Evolutionary conservation across 2,113 vertebrate genomes (phyloP), one percentile per base, ranked within the genome.

Genomic region (Thalassoma bifasciatum): DNA sequence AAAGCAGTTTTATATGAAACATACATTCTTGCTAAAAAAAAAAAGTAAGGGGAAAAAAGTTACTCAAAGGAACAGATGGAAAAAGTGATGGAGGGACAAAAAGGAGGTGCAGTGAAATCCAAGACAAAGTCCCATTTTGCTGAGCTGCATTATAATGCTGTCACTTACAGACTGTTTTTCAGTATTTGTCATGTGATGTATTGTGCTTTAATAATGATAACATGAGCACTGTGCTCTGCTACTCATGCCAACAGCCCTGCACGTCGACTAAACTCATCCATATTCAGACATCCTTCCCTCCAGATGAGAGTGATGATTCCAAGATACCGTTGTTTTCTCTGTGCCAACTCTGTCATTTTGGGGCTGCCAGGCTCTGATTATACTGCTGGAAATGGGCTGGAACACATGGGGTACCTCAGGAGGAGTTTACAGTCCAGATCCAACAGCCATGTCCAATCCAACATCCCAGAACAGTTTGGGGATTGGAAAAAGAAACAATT

Each of bases 361-460:
- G 11, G 14, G 11, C 54, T 76, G 82, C 77, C 80, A 79, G 46
- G 51, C 13, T 60, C 68, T 72, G 52, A 83, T 52, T 72, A 65
- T 57, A 34, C 54, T 50, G 46, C 46, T 79, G 68, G 68, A 74
- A 62, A 61, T 60, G 36, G 17, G 38, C 56, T 19, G 8, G 66
- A 79, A 82, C 75, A 84, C 66, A 66, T 74, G 44, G 75, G 66
- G 61, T 72, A 75, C 75, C 71, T 44, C 24, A 71, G 58, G 38
- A 80, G 62, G 19, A 86, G 70, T 78, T 67, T 40, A 50, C 34
- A n/a, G 11, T 22, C 44, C 10, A 2, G n/a, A 52, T 65, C 70
- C 70, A 82, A 77, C 14, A 46, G 34, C 21, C 11, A 52, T 50
- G 73, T 36, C 14, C 51, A 84, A 57, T 36, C 17, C 66, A 1